These are phyloP conservation scores for Chiloscyllium plagiosum DNA, from an alignment of 2,113 vertebrate genomes.

Conservation along the genomic window DNA sequence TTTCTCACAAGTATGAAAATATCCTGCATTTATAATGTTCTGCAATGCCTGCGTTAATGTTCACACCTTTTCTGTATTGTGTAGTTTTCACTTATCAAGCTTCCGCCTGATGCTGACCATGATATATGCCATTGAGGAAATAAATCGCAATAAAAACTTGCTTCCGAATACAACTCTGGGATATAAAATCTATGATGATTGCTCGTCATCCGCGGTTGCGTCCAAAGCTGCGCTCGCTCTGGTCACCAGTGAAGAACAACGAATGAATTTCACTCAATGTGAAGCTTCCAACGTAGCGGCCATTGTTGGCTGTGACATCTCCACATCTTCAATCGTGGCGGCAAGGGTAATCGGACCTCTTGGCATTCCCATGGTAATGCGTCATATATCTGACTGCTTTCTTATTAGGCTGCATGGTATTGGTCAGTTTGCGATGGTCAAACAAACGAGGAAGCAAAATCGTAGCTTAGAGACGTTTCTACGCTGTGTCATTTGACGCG, in stretches of 20 bases:
- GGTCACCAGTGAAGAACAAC: slow-evolving; percentile 50
- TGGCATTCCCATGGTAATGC: slow-evolving; percentile 57
- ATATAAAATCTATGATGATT: slow-evolving; percentile 64
- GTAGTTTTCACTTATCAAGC: slow-evolving; percentile 58
- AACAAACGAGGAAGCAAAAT: no score
- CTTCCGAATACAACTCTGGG: slow-evolving; percentile 55
- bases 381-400: neutral
- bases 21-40: neutral
- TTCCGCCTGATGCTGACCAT: slow-evolving; percentile 41
- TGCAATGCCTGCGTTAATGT: neutral
- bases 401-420: neutral
- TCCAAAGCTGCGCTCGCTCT: slow-evolving; percentile 55
- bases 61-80: neutral
- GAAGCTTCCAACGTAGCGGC: slow-evolving; percentile 46
- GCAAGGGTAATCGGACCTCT: slow-evolving; percentile 59
- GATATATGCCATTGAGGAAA: slow-evolving; percentile 57
- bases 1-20: neutral
- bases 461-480: no score
- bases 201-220: slow-evolving; percentile 56
- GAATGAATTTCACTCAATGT: slow-evolving; percentile 39
- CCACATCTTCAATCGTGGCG: slow-evolving; percentile 59
- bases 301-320: slow-evolving; percentile 60
- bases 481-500: no score
- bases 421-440: no score
- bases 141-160: slow-evolving; percentile 54